Evolutionary conservation across 2,888 invertebrate genomes (phyloP).

Genomic region (Odiellus spinosus): DNA sequence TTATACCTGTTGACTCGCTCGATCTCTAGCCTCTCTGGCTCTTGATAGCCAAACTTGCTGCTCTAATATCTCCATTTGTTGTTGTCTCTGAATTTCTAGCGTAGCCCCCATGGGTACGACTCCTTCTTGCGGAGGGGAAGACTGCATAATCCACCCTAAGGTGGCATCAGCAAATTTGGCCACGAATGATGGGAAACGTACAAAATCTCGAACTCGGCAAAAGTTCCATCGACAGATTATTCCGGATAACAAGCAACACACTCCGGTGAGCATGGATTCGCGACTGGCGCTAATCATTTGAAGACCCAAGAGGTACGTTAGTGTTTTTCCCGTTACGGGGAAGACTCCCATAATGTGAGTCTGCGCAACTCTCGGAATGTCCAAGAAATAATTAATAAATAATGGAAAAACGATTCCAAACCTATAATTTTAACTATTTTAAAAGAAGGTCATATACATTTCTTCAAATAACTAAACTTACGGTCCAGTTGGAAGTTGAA

Average conservation of each 20-base stretch:
- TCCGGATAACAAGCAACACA: constrained; percentile 23
- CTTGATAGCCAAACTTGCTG: constrained; percentile 32
- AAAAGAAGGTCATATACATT: neutral
- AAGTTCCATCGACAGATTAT: constrained; percentile 34
- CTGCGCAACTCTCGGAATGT: constrained; percentile 35
- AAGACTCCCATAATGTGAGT: constrained; percentile 33
- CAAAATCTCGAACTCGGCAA: constrained; percentile 28
- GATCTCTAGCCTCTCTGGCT: constrained; percentile 20
- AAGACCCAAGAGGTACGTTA: constrained; percentile 37
- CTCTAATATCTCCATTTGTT: constrained; percentile 35
- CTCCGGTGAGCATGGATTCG: constrained; percentile 1
- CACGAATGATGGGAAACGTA: constrained; percentile 31
- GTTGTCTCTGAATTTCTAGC: constrained; percentile 36
- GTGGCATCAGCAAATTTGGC: constrained; percentile 26
- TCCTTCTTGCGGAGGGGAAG: constrained; percentile 29
- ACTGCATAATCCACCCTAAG: constrained; percentile 32
- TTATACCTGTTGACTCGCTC: constrained; percentile 8
- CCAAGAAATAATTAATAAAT: constrained; percentile 37
- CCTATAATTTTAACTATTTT: constrained; percentile 19
- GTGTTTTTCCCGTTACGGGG: constrained; percentile 39
- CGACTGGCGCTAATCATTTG: constrained; percentile 24
- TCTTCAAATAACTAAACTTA: constrained; percentile 26
- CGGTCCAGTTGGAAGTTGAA: constrained; percentile 35
- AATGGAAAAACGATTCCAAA: constrained; percentile 35
- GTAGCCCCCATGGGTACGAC: constrained; percentile 36